Conservation (phyloP, 2,888 invertebrate species). For the Patella ulyssiponensis region DNA sequence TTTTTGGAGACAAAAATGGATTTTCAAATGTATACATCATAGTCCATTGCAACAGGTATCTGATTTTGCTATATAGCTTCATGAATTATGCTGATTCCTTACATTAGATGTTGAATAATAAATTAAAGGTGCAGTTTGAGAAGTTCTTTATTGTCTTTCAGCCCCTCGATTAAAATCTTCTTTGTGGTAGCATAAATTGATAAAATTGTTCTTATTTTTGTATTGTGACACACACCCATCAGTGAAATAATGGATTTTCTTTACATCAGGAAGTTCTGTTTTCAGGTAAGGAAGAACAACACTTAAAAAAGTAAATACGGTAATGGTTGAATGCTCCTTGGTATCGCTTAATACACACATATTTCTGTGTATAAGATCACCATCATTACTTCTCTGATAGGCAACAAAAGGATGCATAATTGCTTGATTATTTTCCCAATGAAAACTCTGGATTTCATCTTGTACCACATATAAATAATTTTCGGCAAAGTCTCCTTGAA, state of each 20-base stretch:
- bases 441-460: slow-evolving; percentile 22
- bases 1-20: no score
- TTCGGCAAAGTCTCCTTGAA: slow-evolving; percentile 17
- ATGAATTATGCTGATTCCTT: neutral
- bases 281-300: neutral
- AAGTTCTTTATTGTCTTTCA: neutral
- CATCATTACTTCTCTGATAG: slow-evolving; percentile 4
- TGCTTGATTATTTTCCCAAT: slow-evolving; percentile 3
- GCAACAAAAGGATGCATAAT: slow-evolving; percentile 19
- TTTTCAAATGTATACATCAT: no score
- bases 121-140: neutral
- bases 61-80: neutral
- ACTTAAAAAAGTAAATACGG: slow-evolving; percentile 11
- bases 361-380: neutral
- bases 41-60: neutral
- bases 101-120: neutral
- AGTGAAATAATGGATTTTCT: slow-evolving; percentile 22
- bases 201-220: slow-evolving; percentile 23
- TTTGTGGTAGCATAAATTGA: slow-evolving; percentile 1
- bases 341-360: slow-evolving; percentile 8
- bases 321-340: slow-evolving; percentile 12
- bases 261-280: slow-evolving; percentile 7
- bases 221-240: slow-evolving; percentile 16
- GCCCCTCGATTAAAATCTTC: neutral
- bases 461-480: slow-evolving; percentile 12